Conservation (phyloP, 1,140 invertebrate species). For the Lepidurus packardi region DNA sequence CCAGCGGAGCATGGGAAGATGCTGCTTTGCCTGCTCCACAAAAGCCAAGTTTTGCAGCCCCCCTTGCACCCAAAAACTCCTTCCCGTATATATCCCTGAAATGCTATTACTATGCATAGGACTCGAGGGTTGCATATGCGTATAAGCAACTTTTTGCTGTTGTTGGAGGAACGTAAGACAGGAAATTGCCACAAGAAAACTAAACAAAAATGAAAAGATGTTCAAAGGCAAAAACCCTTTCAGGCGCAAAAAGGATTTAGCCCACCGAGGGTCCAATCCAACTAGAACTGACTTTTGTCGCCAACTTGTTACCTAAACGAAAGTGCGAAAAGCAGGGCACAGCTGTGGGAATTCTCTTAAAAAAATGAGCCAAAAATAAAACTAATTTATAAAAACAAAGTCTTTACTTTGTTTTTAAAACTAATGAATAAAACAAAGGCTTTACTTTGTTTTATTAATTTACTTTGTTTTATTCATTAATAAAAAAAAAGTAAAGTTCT, state of each 20-base stretch:
- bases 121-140: background rate
- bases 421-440: too few relatives aligned
- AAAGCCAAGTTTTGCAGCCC: background rate
- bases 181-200: background rate
- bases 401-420: too few relatives aligned
- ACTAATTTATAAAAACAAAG: too few relatives aligned
- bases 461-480: too few relatives aligned
- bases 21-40: background rate
- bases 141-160: background rate
- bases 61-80: background rate
- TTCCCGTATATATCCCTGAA: background rate
- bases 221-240: background rate
- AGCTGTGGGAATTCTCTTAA: too few relatives aligned
- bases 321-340: too few relatives aligned
- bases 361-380: too few relatives aligned
- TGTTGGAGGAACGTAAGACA: background rate
- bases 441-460: too few relatives aligned
- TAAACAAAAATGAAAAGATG: background rate
- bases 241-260: background rate
- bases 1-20: background rate
- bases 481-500: too few relatives aligned
- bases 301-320: too few relatives aligned
- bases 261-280: too few relatives aligned
- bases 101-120: slow-evolving; percentile 3
- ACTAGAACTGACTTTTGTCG: too few relatives aligned